Evolutionary conservation across 2,113 vertebrate species (phyloP).

Genomic region (Ranitomeya variabilis): DNA sequence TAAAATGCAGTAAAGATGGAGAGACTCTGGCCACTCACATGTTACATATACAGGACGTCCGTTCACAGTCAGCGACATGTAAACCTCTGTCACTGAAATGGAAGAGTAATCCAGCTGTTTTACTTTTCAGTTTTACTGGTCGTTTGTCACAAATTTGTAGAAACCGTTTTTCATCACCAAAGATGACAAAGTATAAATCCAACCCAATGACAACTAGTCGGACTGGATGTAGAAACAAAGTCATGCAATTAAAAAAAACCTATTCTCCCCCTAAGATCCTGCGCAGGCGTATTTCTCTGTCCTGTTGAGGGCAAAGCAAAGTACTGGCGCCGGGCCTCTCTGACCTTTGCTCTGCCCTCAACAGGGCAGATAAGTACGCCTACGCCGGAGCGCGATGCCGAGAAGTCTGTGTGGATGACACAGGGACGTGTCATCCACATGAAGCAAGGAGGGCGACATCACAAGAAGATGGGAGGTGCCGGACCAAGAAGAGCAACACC

Average conservation of each 20-base stretch:
- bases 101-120: neutral
- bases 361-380: too few relatives aligned
- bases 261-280: neutral
- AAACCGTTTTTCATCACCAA: neutral
- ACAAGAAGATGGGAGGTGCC: too few relatives aligned
- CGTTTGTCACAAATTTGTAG: neutral
- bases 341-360: too few relatives aligned
- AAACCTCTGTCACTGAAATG: neutral
- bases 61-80: neutral
- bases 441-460: too few relatives aligned
- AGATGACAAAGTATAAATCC: neutral
- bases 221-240: neutral
- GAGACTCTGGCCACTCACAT: neutral
- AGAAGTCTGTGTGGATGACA: too few relatives aligned
- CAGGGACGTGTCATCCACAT: too few relatives aligned
- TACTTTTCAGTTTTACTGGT: neutral
- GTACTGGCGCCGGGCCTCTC: too few relatives aligned
- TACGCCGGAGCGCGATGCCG: too few relatives aligned
- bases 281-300: too few relatives aligned
- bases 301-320: too few relatives aligned
- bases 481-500: too few relatives aligned
- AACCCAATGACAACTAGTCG: neutral
- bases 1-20: neutral
- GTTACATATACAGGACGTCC: conserved; percentile 6
- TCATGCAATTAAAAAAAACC: neutral